A percentile compares a stretch with the other conserved stretches of the same genome.
Evolutionary conservation across 2,888 invertebrate species (phyloP).

Genomic region (Tenthredo livida): DNA sequence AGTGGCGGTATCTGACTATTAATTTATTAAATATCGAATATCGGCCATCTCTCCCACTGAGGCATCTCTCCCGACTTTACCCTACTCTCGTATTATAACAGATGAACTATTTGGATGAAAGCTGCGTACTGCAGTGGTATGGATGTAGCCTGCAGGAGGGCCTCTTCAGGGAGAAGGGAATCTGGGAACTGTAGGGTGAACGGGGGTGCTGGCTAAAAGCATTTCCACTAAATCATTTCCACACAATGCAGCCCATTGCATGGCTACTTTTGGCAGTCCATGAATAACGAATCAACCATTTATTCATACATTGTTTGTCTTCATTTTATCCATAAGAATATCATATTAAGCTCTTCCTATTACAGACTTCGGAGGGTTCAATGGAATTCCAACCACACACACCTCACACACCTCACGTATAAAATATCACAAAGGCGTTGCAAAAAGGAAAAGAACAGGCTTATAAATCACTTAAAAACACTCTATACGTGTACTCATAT

Average conservation of each 20-base stretch:
- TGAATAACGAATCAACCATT: conserved; percentile 17
- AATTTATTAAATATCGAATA: no score
- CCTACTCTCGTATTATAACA: conserved; percentile 35
- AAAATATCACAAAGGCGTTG: neutral
- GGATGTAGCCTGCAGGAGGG: neutral
- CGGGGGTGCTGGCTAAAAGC: neutral
- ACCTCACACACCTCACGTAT: neutral
- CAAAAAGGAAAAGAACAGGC: neutral
- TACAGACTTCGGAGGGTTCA: neutral
- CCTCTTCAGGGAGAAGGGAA: conserved; percentile 25
- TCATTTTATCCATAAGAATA: conserved; percentile 3
- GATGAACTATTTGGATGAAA: conserved; percentile 28
- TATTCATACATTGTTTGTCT: conserved; percentile 22
- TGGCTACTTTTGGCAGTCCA: conserved; percentile 20
- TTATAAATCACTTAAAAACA: neutral
- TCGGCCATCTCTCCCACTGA: no score
- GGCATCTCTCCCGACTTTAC: no score
- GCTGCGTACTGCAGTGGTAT: neutral
- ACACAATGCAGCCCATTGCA: conserved; percentile 46
- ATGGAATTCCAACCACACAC: neutral
- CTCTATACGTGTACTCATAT: neutral
- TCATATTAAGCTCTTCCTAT: neutral
- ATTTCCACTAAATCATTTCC: conserved; percentile 50
- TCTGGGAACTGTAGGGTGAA: conserved; percentile 23
- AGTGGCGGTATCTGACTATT: no score